Base-by-base conservation (phyloP, 2,797 vertebrate genomes). In the Tauraco hartlaubi region DNA sequence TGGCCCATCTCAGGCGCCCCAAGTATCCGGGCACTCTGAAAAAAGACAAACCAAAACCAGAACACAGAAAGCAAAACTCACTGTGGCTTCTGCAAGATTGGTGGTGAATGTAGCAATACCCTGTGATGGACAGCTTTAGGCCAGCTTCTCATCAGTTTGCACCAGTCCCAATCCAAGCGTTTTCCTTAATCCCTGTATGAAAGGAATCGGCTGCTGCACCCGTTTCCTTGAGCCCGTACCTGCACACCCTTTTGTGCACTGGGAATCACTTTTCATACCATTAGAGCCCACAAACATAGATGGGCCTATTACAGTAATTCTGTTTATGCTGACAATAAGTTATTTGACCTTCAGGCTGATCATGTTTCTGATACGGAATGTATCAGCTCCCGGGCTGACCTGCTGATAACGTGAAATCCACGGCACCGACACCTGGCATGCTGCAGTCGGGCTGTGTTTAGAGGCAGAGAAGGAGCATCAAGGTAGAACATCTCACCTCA, bases 321-420 rank as follows among this genome's bases (percentile, higher is more conserved):
- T 74, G 73, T 86, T 96, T 41, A 33, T 79, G 46, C 87, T 46
- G 13, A 69, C 64, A 37, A 5, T 69, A 26, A 73, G 88, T 94
- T 80, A 78, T 67, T 41, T 94, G 95, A 96, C 95, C 92, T 71
- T 31, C 62, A 14, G 39, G 33, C 68, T 49, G 95, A 90, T 94
- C 51, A 1, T 7, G 16, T 93, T 77, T 81, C 94, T 23, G 81
- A 44, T n/a, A 22, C 2, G 1, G 31, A 29, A 22, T 6, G 0
- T 35, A 49, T 51, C 79, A 37, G 76, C 85, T 66, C 85, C 5
- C 78, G 29, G 64, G 17, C 20, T n/a, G 23, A 55, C 59, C 72
- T 25, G 69, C 86, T 66, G 13, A 25, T 4, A 21, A 14, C 1
- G 48, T 12, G 20, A 66, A 81, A 67, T 17, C 54, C 78, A 1